Evolutionary conservation across 2,113 vertebrate species (phyloP).

Genomic region (Sterna hirundo): DNA sequence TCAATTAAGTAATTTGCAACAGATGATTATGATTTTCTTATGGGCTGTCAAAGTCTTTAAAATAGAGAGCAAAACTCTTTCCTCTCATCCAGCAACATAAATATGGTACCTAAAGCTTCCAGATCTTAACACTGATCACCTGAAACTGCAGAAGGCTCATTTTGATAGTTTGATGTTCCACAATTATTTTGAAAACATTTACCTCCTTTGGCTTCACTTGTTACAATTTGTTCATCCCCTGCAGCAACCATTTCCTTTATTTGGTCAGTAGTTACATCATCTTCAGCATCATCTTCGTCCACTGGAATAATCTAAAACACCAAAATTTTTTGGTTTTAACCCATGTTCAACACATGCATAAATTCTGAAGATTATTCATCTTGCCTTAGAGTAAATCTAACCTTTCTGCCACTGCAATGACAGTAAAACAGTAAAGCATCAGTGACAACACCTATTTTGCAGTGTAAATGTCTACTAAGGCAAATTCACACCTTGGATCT

Average conservation of each 20-base stretch:
- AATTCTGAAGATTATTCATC: not conserved
- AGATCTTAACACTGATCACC: not conserved
- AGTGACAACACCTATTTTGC: not conserved
- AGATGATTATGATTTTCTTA: not conserved
- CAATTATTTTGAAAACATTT: not conserved
- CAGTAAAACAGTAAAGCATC: not conserved
- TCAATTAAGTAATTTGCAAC: not conserved
- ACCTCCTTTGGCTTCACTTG: slow-evolving; percentile 80
- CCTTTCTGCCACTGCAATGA: not conserved
- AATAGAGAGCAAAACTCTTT: not conserved
- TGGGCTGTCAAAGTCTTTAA: not conserved
- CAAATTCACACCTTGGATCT: not conserved
- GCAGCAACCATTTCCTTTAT: slow-evolving; percentile 39
- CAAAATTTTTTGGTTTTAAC: not conserved
- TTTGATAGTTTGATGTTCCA: not conserved
- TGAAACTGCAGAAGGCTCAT: not conserved
- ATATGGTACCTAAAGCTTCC: not conserved
- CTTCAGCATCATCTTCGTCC: slow-evolving; percentile 52
- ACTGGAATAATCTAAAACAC: slow-evolving; percentile 42
- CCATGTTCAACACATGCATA: not conserved
- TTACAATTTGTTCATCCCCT: slow-evolving; percentile 21
- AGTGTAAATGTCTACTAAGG: not conserved
- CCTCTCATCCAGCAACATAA: not conserved
- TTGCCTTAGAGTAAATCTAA: not conserved
- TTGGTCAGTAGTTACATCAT: not conserved